Evolutionary conservation across 2,113 vertebrate species (phyloP), one percentile per base, ranked within the genome.

Genomic region (Boulengeromyrus knoepffleri): DNA sequence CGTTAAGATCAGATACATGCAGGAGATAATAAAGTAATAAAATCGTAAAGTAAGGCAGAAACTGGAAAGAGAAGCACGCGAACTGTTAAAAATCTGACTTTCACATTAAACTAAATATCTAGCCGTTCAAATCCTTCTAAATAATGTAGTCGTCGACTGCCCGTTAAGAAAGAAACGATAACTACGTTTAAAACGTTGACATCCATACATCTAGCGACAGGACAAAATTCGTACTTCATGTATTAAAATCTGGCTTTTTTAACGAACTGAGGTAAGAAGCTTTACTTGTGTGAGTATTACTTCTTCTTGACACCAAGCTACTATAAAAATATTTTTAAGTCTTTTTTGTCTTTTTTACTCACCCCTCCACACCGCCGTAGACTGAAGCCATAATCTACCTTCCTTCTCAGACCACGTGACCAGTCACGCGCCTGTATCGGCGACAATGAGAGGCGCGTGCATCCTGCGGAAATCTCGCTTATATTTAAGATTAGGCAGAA

Each of bases 291-390:
- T 42, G 45, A n/a, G 31, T 8, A 19, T 17, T 24, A 47, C 80
- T 19, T 47, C 80, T 85, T 24, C 17, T 3, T 45, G 3, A 31
- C 58, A 88, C 46, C 13, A 8, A 21, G 8, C 1, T 31, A 0
- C 36, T 9, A 12, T 21, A 36, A 0, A 46, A 13, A 21, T 66
- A 83, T n/a, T 31, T 27, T 42, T 39, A 39, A 4, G 5, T 74
- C 56, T 0, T 8, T 3, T 8, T 10, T 10, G 19, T 70, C 49
- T 92, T 92, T 19, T 3, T 83, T 90, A 91, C 94, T 95, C 27
- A 95, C 95, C 95, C 95, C 1, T 96, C 95, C 17, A 96, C 92
- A 86, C 95, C 95, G 3, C 95, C 94, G 92, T 92, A 95, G 90
- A 96, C 93, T 0, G 89, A 3, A 39, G 92, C 90, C 95, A 95